These are phyloP conservation scores for Lasioglossum calceatum DNA, from an alignment of 2,888 invertebrate species.

Conservation along the genomic window DNA sequence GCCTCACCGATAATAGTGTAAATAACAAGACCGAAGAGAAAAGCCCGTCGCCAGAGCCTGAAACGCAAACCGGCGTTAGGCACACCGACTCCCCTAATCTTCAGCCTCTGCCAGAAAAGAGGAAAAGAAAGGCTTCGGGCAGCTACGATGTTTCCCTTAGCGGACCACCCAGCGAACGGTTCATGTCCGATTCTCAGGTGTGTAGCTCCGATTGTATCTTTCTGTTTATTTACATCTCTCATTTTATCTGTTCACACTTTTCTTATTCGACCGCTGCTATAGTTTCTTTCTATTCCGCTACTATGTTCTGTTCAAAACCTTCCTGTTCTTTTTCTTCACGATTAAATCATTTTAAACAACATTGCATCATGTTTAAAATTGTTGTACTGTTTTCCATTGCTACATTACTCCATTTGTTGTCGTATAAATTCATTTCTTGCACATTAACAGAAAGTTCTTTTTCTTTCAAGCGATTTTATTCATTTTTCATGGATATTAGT, in stretches of 20 bases:
- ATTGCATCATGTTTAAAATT: neutral
- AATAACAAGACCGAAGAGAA: conserved; percentile 83
- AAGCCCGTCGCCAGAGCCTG: conserved; percentile 80
- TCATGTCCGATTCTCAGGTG: conserved; percentile 89
- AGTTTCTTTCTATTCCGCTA: neutral
- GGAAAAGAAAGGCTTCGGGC: conserved; percentile 88
- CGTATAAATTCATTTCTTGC: neutral
- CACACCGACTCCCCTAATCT: conserved; percentile 80
- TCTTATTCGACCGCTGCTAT: neutral
- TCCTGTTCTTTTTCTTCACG: neutral
- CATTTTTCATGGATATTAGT: neutral
- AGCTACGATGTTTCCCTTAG: conserved; percentile 88
- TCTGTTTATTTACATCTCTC: neutral
- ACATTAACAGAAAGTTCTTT: neutral
- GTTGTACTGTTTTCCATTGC: neutral
- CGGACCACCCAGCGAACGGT: conserved; percentile 88
- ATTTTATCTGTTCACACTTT: neutral
- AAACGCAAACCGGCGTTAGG: conserved; percentile 77
- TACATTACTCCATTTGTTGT: neutral
- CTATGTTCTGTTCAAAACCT: neutral
- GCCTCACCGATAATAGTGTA: conserved; percentile 94
- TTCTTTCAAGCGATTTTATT: neutral
- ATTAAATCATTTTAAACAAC: neutral
- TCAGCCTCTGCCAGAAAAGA: conserved; percentile 85
- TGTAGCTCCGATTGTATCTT: conserved; percentile 56